phyloP scores from a whole-genome alignment of 2,888 invertebrate genomes.

The Nematopogon swammerdamellus region DNA sequence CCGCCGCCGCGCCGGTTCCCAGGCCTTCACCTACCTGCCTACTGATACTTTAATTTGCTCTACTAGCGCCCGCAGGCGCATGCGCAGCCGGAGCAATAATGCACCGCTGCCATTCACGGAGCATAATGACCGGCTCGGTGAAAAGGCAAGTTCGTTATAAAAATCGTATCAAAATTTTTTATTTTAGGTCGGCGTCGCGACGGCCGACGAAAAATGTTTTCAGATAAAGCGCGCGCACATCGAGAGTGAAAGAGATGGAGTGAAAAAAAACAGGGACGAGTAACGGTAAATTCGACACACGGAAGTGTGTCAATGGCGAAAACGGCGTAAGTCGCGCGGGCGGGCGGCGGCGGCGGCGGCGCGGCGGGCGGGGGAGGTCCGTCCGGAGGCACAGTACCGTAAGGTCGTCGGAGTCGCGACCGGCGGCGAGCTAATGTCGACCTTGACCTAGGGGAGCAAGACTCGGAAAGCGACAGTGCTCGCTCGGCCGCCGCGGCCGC shows the following conservation, averaged over 20 bases:
- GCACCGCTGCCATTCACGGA: no score
- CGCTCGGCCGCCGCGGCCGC: conserved; percentile 14
- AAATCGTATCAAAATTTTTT: conserved; percentile 44
- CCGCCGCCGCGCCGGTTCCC: no score
- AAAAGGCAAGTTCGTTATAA: conserved; percentile 4
- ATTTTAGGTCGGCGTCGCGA: conserved; percentile 21
- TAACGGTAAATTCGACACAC: conserved; percentile 44
- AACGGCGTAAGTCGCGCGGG: conserved; percentile 11
- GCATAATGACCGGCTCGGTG: neutral
- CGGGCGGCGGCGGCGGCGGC: no score
- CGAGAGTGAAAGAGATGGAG: conserved; percentile 50
- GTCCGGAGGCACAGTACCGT: conserved; percentile 15
- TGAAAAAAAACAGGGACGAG: conserved; percentile 41
- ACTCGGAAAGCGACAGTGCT: neutral
- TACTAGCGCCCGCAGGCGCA: no score
- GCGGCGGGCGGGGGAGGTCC: conserved; percentile 21
- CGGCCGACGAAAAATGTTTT: neutral
- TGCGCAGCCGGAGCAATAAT: no score
- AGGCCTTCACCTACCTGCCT: no score
- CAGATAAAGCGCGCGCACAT: conserved; percentile 20
- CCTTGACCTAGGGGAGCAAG: neutral
- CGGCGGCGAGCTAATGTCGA: neutral
- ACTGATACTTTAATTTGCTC: no score
- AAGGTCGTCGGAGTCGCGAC: neutral
- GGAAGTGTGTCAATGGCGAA: conserved; percentile 57